Conservation (phyloP, 2,888 invertebrate species). For the Diplazon laetatorius region DNA sequence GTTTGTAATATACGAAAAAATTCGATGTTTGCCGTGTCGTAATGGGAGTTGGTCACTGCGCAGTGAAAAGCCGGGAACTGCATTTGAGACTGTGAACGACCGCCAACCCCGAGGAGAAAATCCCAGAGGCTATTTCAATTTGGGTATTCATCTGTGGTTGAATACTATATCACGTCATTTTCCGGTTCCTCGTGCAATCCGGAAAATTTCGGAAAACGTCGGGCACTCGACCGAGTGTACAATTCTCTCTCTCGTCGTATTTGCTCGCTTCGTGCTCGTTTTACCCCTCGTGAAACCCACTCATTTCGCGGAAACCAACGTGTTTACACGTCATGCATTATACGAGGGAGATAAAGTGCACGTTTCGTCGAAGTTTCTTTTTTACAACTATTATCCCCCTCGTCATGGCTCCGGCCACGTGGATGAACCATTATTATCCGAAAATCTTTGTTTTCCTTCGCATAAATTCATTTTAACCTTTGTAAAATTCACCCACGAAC, state of each 20-base stretch:
- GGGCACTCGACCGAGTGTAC: slow-evolving; percentile 32
- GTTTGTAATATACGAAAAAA: slow-evolving; percentile 45
- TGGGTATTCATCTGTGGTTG: slow-evolving; percentile 46
- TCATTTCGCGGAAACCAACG: slow-evolving; percentile 44
- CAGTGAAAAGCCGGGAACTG: not conserved
- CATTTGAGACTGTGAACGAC: not conserved
- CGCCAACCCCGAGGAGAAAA: slow-evolving; percentile 49
- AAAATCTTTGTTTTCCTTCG: not conserved
- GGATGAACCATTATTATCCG: not conserved
- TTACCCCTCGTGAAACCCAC: slow-evolving; percentile 37
- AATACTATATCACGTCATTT: slow-evolving; percentile 60
- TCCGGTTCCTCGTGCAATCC: slow-evolving; percentile 45
- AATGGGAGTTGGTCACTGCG: slow-evolving; percentile 48
- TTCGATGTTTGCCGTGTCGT: slow-evolving; percentile 51
- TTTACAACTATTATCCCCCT: not conserved
- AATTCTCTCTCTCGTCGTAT: slow-evolving; percentile 48
- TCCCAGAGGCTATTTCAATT: slow-evolving; percentile 57
- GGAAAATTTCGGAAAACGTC: slow-evolving; percentile 45
- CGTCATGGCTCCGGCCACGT: not conserved
- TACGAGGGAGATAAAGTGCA: slow-evolving; percentile 47
- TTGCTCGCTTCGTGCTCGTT: slow-evolving; percentile 59
- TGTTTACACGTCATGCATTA: slow-evolving; percentile 57
- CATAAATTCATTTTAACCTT: not conserved
- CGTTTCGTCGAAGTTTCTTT: slow-evolving; percentile 24
- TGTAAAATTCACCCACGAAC: too few relatives aligned